Evolutionary conservation across 2,797 vertebrate genomes (phyloP).

Genomic region (Cossypha caffra): DNA sequence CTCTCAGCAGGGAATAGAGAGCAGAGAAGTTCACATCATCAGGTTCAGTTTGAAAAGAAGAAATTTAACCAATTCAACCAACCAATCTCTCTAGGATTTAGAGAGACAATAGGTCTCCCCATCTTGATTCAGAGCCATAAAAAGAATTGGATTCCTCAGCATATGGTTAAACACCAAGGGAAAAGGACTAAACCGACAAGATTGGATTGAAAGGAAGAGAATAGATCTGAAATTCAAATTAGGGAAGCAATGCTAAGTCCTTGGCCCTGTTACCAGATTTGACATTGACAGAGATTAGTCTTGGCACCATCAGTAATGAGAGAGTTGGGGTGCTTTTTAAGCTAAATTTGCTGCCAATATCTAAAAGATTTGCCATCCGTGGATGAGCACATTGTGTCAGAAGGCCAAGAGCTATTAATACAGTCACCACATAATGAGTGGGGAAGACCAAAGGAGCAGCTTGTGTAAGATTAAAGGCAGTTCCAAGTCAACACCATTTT

Average conservation of each 20-base stretch:
- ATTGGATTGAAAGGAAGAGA: constrained; percentile 38
- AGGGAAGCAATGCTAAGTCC: constrained; percentile 13
- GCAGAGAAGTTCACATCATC: not conserved
- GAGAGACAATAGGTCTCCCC: not conserved
- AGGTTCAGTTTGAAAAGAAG: not conserved
- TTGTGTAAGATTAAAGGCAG: constrained; percentile 23
- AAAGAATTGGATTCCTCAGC: constrained; percentile 7
- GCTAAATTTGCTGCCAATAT: constrained; percentile 65
- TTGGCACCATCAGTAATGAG: constrained; percentile 56
- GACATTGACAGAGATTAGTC: constrained; percentile 58
- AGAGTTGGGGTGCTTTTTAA: constrained; percentile 55
- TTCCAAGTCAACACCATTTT: constrained; percentile 16
- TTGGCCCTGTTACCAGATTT: constrained; percentile 42
- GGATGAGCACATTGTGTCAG: constrained; percentile 30
- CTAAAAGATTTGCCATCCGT: constrained; percentile 46
- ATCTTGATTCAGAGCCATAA: not conserved
- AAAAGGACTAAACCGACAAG: constrained; percentile 46
- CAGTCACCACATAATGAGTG: constrained; percentile 15
- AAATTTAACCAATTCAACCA: not conserved
- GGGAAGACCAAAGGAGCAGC: constrained; percentile 35
- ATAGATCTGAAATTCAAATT: constrained; percentile 60
- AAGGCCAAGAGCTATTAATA: constrained; percentile 57
- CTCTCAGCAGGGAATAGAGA: not conserved
- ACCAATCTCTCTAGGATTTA: not conserved
- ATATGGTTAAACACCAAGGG: constrained; percentile 10